Conservation (phyloP, 1,140 invertebrate genomes). For the Octopus bimaculoides region DNA sequence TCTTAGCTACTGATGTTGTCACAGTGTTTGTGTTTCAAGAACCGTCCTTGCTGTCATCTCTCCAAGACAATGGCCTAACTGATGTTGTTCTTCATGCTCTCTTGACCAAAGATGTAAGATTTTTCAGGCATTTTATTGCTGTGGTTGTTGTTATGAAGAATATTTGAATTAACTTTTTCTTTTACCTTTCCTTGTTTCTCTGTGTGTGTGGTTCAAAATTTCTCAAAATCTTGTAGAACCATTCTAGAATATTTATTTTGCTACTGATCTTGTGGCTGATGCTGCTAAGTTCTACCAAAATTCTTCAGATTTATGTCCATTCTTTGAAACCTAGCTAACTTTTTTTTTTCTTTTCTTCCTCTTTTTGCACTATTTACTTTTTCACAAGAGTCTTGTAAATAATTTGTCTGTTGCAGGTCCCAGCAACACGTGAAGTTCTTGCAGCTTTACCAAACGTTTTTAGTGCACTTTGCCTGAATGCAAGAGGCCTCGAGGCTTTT, state of each 20-base stretch:
- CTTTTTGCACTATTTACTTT: too few relatives aligned
- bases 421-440: slow-evolving; percentile 83
- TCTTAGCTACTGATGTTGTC: slow-evolving; percentile 79
- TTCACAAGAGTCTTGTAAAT: not conserved
- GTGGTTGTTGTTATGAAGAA: too few relatives aligned
- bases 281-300: too few relatives aligned
- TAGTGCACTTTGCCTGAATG: slow-evolving; percentile 84
- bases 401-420: slow-evolving; percentile 62
- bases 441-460: slow-evolving; percentile 88
- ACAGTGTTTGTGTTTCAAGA: slow-evolving; percentile 93
- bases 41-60: slow-evolving; percentile 78
- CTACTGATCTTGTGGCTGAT: too few relatives aligned
- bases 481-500: slow-evolving; percentile 78
- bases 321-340: too few relatives aligned
- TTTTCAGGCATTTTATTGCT: not conserved
- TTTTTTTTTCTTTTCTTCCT: too few relatives aligned
- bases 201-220: too few relatives aligned
- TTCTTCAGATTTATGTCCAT: too few relatives aligned
- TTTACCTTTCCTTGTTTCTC: too few relatives aligned
- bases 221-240: too few relatives aligned
- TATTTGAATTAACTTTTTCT: too few relatives aligned
- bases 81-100: slow-evolving; percentile 84
- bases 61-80: slow-evolving; percentile 82
- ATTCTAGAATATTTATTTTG: too few relatives aligned
- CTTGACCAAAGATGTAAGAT: slow-evolving; percentile 76